phyloP scores from a whole-genome alignment of 2,888 invertebrate species.

The Coelinius sp. region DNA sequence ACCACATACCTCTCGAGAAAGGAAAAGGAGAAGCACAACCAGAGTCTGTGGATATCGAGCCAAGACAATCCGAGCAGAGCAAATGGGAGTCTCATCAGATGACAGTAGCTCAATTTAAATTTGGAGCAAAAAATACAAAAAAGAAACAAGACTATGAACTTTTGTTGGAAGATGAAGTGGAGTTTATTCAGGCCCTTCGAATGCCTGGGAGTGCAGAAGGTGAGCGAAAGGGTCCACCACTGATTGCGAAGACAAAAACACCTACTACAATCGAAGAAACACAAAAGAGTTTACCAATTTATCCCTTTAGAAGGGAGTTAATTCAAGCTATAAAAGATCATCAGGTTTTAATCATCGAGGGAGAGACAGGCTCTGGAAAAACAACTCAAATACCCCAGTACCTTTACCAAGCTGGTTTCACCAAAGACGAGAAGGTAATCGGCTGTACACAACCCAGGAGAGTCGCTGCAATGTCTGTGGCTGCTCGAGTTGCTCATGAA shows the following conservation, averaged over 20 bases:
- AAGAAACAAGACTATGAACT: conserved; percentile 89
- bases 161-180: conserved; percentile 95
- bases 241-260: conserved; percentile 47
- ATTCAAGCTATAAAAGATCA: conserved; percentile 92
- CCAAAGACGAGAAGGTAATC: conserved; percentile 86
- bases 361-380: conserved; percentile 99
- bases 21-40: conserved; percentile 89
- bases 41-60: conserved; percentile 76
- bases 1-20: conserved; percentile 93
- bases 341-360: conserved; percentile 95
- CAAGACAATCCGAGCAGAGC: conserved; percentile 87
- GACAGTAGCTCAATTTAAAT: conserved; percentile 90
- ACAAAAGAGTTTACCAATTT: conserved; percentile 93
- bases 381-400: conserved; percentile 99
- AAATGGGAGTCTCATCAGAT: conserved; percentile 99
- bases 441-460: conserved; percentile 98
- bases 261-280: conserved; percentile 85
- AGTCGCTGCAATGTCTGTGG: conserved; percentile 99
- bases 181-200: conserved; percentile 93
- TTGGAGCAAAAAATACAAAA: conserved; percentile 91
- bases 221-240: conserved; percentile 70
- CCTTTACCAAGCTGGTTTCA: conserved; percentile 93
- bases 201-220: conserved; percentile 79
- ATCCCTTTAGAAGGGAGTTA: conserved; percentile 89
- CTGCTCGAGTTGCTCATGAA: conserved; percentile 97